Evolutionary conservation across 2,888 invertebrate genomes (phyloP).

Genomic region (Stenolophus ochropezus): DNA sequence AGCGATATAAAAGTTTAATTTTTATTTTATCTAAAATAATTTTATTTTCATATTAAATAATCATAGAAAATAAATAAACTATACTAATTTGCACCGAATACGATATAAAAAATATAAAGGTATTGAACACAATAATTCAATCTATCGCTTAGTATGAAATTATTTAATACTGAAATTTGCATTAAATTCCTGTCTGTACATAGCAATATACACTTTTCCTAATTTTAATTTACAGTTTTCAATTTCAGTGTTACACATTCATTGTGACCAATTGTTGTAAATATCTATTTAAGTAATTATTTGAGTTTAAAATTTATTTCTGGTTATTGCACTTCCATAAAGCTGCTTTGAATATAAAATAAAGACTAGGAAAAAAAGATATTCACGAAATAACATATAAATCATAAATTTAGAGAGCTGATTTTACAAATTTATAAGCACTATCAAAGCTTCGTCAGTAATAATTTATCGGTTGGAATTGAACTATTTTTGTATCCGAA

Average conservation of each 20-base stretch:
- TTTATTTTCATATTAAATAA: constrained; percentile 1
- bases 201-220: constrained; percentile 22
- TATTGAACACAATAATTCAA: constrained; percentile 26
- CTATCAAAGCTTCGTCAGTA: constrained; percentile 9
- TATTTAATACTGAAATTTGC: constrained; percentile 24
- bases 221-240: constrained; percentile 9
- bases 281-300: constrained; percentile 11
- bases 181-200: constrained; percentile 14
- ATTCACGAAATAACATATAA: background rate
- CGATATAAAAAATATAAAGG: constrained; percentile 10
- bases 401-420: constrained; percentile 17
- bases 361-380: constrained; percentile 16
- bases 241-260: constrained; percentile 20
- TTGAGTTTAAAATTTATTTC: background rate
- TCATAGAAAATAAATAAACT: constrained; percentile 19
- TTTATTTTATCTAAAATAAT: background rate
- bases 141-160: constrained; percentile 16
- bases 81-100: constrained; percentile 6
- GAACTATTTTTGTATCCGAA: constrained; percentile 12
- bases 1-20: too few relatives aligned
- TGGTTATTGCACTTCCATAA: constrained; percentile 35
- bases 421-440: constrained; percentile 19
- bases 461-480: constrained; percentile 15
- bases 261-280: constrained; percentile 3
- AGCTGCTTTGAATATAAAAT: constrained; percentile 19